Evolutionary conservation across 2,888 invertebrate genomes (phyloP), one percentile per base, ranked within the genome.

Genomic region (Cerceris rybyensis): DNA sequence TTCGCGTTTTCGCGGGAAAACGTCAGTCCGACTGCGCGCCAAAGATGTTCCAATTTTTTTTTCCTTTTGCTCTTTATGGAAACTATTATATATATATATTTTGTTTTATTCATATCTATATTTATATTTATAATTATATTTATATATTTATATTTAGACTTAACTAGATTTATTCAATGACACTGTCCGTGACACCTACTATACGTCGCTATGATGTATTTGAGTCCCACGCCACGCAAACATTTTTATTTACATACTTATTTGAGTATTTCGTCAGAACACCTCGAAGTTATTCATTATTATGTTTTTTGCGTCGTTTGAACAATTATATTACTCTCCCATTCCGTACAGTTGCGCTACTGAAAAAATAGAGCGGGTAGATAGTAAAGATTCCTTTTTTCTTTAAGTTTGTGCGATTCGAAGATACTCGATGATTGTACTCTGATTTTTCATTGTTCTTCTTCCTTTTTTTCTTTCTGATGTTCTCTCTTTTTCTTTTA

Each of bases 221-320:
- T 81, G 82, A 82, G 82, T 85, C 70, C 74, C 82, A 78, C 79
- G 81, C 69, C 73, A 74, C 72, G 74, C 75, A 70, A 80, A 67
- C 67, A 60, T 61, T 50, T 60, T 39, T 70, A 60, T 65, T 74
- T 83, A 85, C 78, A 78, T 76, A 78, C 75, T 76, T 84, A 77
- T 76, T 73, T 81, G 85, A 87, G 80, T 87, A 86, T 84, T 86
- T 78, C 72, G 72, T 75, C 66, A 17, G 87, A 87, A 87, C 86
- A 87, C 84, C 82, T 74, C 67, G 52, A 82, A 70, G 61, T 84
- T 80, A 83, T 77, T 80, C 75, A 59, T 70, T 78, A 77, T 75
- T 75, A 79, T 80, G 76, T 79, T 66, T 70, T 75, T 69, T 41
- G 70, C 76, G 70, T 80, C 78, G 72, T 74, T 83, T 70, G 68